These are phyloP conservation scores for Haemorhous mexicanus DNA, from an alignment of 2,113 vertebrate genomes.

Conservation along the genomic window DNA sequence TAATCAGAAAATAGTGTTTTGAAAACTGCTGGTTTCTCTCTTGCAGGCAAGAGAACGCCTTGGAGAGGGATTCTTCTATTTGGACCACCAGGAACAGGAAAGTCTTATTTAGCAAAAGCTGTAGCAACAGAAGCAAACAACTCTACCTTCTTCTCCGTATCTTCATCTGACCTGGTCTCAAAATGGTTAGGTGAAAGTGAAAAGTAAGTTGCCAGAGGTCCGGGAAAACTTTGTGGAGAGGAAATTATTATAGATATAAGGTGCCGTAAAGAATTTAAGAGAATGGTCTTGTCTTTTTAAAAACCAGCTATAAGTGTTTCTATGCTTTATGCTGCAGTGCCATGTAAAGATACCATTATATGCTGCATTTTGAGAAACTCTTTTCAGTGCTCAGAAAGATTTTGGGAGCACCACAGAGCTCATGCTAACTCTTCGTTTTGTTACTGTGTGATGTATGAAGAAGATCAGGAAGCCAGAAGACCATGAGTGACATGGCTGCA, in stretches of 20 bases:
- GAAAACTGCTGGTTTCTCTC: neutral
- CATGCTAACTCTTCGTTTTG: neutral
- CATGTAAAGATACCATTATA: neutral
- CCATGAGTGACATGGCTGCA: neutral
- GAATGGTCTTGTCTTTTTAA: neutral
- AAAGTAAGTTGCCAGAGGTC: constrained; percentile 80
- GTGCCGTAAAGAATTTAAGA: neutral
- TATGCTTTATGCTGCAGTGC: neutral
- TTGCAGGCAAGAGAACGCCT: constrained; percentile 92
- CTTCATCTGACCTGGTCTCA: constrained; percentile 95
- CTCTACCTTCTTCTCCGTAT: constrained; percentile 96
- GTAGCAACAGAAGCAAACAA: constrained; percentile 98
- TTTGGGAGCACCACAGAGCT: neutral
- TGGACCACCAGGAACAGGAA: constrained; percentile 97
- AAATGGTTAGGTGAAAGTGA: constrained; percentile 99
- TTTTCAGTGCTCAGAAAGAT: neutral
- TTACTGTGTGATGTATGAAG: neutral
- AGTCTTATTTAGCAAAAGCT: constrained; percentile 96
- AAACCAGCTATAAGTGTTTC: neutral
- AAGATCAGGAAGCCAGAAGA: neutral
- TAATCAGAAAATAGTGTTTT: neutral
- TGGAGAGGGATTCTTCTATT: constrained; percentile 97
- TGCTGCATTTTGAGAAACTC: neutral
- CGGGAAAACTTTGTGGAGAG: neutral
- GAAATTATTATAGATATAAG: neutral